Evolutionary conservation across 2,888 invertebrate genomes (phyloP), one percentile per base, ranked within the genome.

Genomic region (Acanthosepion esculentum): DNA sequence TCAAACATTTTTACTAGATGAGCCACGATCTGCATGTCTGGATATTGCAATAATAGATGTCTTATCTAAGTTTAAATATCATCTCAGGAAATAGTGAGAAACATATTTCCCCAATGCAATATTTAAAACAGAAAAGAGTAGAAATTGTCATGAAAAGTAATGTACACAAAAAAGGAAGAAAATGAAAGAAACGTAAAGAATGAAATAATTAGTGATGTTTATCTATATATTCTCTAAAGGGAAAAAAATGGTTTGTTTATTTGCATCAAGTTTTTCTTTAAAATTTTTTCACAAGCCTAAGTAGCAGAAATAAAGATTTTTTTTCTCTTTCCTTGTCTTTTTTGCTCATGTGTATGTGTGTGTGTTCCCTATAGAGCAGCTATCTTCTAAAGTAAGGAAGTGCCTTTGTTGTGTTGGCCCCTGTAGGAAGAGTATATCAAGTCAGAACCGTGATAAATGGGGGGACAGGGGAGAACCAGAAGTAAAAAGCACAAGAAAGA

Each of bases 61-160:
- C 78, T 78, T 78, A 78, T 78, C 78, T 78, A n/a, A 78, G 78
- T 78, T 78, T 78, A 78, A 78, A 78, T 78, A 78, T 78, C 78
- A 78, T 78, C 78, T 78, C n/a, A n/a, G 78, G n/a, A 78, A 78
- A 78, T 33, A 33, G 78, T 33, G 78, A 78, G 78, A 33, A 78
- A 78, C 78, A 78, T 78, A 78, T 78, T 78, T 78, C 78, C 78
- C 78, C 33, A 18, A 78, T 78, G 78, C 78, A 78, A 78, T 78
- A 78, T 78, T 78, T 78, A 78, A 78, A 78, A 33, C 78, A 78
- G 78, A 78, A 78, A 78, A 78, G 78, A 78, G 78, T 78, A n/a
- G 78, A 78, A 78, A 78, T 78, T 78, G 78, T 78, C 78, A 78
- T 78, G 78, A 78, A 78, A 78, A 78, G 78, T 78, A n/a, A 78